phyloP scores from a whole-genome alignment of 2,888 invertebrate genomes.

The Scaptodrosophila latifasciaeformis region DNA sequence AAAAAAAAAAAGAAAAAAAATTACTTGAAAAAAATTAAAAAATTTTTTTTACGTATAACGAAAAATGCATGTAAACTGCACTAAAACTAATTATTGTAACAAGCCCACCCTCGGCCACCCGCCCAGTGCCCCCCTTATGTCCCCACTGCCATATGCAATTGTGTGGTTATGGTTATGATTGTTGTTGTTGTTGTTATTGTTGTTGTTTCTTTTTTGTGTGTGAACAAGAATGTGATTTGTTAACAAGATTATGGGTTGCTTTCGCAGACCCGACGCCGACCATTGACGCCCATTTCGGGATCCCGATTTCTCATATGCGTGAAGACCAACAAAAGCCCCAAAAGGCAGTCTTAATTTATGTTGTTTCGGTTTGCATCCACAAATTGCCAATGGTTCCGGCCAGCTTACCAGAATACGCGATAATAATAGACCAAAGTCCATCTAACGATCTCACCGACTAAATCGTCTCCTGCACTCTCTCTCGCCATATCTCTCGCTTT shows the following conservation, averaged over 20 bases:
- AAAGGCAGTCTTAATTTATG: constrained; percentile 37
- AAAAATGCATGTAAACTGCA: constrained; percentile 28
- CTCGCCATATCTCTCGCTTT: no score
- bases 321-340: no score
- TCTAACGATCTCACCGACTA: constrained; percentile 1
- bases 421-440: constrained; percentile 42
- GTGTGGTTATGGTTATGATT: constrained; percentile 1
- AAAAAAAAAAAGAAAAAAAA: constrained; percentile 9
- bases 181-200: constrained; percentile 9
- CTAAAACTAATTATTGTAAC: background rate
- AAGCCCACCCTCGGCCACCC: constrained; percentile 18
- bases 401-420: constrained; percentile 39
- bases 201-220: constrained; percentile 67
- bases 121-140: background rate
- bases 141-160: background rate
- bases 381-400: constrained; percentile 20
- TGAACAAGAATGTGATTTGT: constrained; percentile 75
- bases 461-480: no score
- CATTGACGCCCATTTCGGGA: background rate
- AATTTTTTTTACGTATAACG: no score
- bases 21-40: no score
- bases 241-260: constrained; percentile 72
- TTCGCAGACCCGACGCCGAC: background rate
- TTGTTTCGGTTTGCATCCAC: constrained; percentile 21
- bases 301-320: no score